Base-by-base conservation (phyloP, 2,113 vertebrate species). In the Hippotragus niger region DNA sequence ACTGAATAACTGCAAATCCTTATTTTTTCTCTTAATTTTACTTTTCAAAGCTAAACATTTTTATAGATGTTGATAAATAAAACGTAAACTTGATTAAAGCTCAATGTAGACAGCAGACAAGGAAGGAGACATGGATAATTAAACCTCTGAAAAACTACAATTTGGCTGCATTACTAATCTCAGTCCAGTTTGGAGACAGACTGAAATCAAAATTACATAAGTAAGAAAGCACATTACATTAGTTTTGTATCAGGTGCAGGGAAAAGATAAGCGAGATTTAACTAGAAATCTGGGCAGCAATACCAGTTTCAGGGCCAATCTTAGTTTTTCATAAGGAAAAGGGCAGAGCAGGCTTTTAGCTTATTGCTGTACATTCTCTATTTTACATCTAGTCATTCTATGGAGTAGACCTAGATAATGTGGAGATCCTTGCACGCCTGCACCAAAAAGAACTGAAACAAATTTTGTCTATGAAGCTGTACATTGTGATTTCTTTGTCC, bases 31-130 rank as follows among this genome's bases (percentile, higher is more conserved):
- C 31, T 81, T 45, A 60, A 60, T 78, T 57, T 71, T 43, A 92
- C 25, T 93, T 96, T 93, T 92, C 80, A 96, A 96, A 95, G 57
- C 4, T 55, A 80, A 87, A 78, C 40, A 94, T 47, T 92, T 62
- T 74, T 47, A 81, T 27, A 74, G 31, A 92, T 50, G 16, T 17
- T 93, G 52, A 82, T 45, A 91, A 19, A 91, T 31, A 83, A 62
- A 83, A 83, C 0, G 52, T n/a, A 57, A 45, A 88, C 23, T 47
- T 71, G 13, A 86, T 53, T 50, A 45, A 21, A 60, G 27, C 19
- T 55, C 94, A 94, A 92, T 62, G 71, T 16, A 13, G 12, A 58
- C 76, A 58, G 74, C 33, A 33, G 43, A 58, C 21, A 85, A 67
- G 19, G 5, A 94, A 47, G 53, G 57, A 84, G 50, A 90, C 60